Evolutionary conservation across 2,888 invertebrate species (phyloP), one percentile per base, ranked within the genome.

Genomic region (Hemicrepidius hirtus): DNA sequence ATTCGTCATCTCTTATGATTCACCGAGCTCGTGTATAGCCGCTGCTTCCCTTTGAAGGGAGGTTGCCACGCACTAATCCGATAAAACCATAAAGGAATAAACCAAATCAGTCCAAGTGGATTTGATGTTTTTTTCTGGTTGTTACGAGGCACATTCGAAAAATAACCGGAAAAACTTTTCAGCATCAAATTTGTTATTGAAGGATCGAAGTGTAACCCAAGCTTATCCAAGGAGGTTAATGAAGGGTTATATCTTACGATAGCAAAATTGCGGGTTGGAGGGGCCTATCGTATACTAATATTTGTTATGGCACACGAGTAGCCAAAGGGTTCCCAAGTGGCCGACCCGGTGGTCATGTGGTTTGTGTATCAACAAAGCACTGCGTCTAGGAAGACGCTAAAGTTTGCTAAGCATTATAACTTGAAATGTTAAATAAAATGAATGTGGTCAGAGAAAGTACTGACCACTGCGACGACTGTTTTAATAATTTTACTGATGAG

Each of bases 1-100:
- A 80, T 80, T 80, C 78, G 79, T 80, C 80, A 80, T 80, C 77
- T 76, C 72, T 49, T 73, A 78, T 80, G 80, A 80, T 79, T 80
- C 80, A 80, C 72, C 76, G 69, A 55, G 63, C 60, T 73, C 71
- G 62, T 71, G 68, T 67, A 40, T 60, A 69, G 67, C 69, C 53
- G 67, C 69, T 46, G 67, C 75, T 63, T 66, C 50, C 41, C 57
- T 71, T 60, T 66, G 53, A 66, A 60, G 71, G 57, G 9, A 21
- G 60, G 65, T 59, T 70, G 65, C 59, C 69, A 65, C 24, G 49
- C 57, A 46, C 20, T 71, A 71, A 71, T 71, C 65, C 71, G 59
- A 71, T 71, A 71, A 71, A 71, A 60, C 71, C 71, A 60, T 60
- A 68, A 68, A 68, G 59, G 67, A 68, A 68, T 68, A 59, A 59